Evolutionary conservation across 2,797 vertebrate genomes (phyloP), one percentile per base, ranked within the genome.

Genomic region (Spinus olivaceus): DNA sequence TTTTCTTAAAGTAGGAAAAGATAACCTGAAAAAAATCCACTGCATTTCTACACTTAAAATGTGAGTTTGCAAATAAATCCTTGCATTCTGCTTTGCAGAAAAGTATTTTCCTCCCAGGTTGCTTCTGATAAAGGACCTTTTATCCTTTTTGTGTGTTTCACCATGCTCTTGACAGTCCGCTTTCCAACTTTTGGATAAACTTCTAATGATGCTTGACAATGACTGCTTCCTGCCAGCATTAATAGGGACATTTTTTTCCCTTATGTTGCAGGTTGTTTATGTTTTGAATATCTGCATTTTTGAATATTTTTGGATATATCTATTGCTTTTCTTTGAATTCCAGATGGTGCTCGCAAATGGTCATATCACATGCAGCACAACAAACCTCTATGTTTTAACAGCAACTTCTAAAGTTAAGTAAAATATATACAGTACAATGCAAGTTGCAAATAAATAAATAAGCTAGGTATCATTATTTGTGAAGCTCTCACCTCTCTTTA

Each of bases 341-440:
- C 39, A 78, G 37, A 28, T 63, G 10, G 18, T 65, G 47, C 22
- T 88, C 1, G 0, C 35, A 88, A 77, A 57, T 33, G 24, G 35
- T 70, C 19, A 4, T 37, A 54, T 37, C 44, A 57, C 8, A 57
- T 0, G 0, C 22, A 76, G 28, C 22, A 33, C 54, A 84, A 39
- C 28, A 70, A 80, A 44, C 12, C 14, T 66, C n/a, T 42, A 10
- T 47, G 57, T 3, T 50, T 78, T 42, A 66, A 25, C 27, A 74
- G 32, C 24, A 67, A 12, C 23, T 79, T 86, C 44, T 53, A 65
- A 72, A 91, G 20, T 39, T 14, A 59, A 51, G 37, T 65, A 19
- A 35, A 64, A 35, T 69, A 53, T 18, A 23, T 51, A 18, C 3
- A 56, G 13, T 33, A 9, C 9, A 54, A 19, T 49, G 39, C 3